Base-by-base conservation (phyloP, 1,140 invertebrate genomes). In the Diprion similis region DNA sequence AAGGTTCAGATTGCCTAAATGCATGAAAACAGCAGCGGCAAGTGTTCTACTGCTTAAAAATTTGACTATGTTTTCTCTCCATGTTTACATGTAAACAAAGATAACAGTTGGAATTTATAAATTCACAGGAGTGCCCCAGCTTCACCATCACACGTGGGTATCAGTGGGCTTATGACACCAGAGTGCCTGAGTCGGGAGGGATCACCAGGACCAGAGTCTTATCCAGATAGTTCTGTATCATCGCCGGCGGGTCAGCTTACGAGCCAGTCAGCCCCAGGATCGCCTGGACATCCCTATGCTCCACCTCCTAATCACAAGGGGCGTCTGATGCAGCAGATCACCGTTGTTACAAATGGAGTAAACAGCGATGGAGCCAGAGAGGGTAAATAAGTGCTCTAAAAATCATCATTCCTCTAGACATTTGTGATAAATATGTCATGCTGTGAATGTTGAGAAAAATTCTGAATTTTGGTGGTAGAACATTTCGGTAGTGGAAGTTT, bases 121-220 rank as follows among this genome's bases (percentile, higher is more conserved):
- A 59, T 17, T 59, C n/a, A 69, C 83, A 96, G 96, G 88, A 97
- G 96, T 86, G 97, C 97, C 17, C 97, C 97, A 64, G 95, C 96
- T 46, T 98, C 96, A 67, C 96, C 97, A 48, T 98, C 95, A 83
- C 96, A 98, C 81, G 94, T 97, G 80, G 93, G 93, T 73, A 93
- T 93, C 80, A 93, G 92, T 46, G 95, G 95, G 37, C 87, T 96
- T 76, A 95, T 95, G 83, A 97, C 95, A 8, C 96, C 95, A 1
- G 96, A 98, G 84, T 95, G 94, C 82, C 86, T 97, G 73, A 97
- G 95, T 19, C 89, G 96, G 80, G 96, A 97, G 90, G 92, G 92
- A 71, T 95, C 94, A 2, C 94, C 94, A 1, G 92, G 92, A 70
- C 92, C 92, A 75, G 90, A 91, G 74, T 88, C 90, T 19, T 90